phyloP scores from a whole-genome alignment of 2,797 vertebrate genomes.

The Sphaeramia orbicularis region DNA sequence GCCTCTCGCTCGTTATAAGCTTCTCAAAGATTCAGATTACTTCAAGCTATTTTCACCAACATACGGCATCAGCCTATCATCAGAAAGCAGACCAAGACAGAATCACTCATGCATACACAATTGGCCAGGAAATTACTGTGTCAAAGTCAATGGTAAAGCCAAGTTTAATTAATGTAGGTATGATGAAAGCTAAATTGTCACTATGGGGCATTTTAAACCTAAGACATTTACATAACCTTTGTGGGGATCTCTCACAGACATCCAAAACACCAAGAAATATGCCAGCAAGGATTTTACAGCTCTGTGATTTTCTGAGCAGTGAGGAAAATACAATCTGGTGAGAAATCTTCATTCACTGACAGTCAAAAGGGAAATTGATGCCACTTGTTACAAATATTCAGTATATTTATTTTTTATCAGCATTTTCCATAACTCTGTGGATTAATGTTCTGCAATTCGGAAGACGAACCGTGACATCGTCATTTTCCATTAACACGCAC shows the following conservation, averaged over 20 bases:
- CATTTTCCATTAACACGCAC: conserved; percentile 77
- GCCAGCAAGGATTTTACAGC: conserved; percentile 60
- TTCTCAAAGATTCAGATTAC: conserved; percentile 71
- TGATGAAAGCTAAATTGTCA: conserved; percentile 72
- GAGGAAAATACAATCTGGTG: conserved; percentile 70
- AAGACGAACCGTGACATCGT: conserved; percentile 78
- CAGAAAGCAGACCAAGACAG: conserved; percentile 64
- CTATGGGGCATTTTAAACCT: conserved; percentile 63
- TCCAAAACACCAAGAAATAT: conserved; percentile 61
- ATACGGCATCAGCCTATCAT: conserved; percentile 62
- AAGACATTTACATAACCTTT: conserved; percentile 69
- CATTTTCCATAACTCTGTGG: conserved; percentile 69
- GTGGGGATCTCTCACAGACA: conserved; percentile 58
- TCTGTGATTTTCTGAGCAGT: conserved; percentile 67
- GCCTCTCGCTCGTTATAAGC: conserved; percentile 50
- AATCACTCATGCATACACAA: conserved; percentile 71
- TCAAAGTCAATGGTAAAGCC: conserved; percentile 71
- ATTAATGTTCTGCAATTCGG: conserved; percentile 73
- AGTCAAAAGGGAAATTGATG: conserved; percentile 72
- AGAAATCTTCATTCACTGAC: conserved; percentile 74
- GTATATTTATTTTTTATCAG: conserved; percentile 73
- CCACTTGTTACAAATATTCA: conserved; percentile 74
- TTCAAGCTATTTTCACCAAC: conserved; percentile 73
- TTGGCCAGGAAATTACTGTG: conserved; percentile 65
- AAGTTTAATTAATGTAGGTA: conserved; percentile 72